Base-by-base conservation (phyloP, 2,797 vertebrate species). In the Liparis tanakae region DNA sequence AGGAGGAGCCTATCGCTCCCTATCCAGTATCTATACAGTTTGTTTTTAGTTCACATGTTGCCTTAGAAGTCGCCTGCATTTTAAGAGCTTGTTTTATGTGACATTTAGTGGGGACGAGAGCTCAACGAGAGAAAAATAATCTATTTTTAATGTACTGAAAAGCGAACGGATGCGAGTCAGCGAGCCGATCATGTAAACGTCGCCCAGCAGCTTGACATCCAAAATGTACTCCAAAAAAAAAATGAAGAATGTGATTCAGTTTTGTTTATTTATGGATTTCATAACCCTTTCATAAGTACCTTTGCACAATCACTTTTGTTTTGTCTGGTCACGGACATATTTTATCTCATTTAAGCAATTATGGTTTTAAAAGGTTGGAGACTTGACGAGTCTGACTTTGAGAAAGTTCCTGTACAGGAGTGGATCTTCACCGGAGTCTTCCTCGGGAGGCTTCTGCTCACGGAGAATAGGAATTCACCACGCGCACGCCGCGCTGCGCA, bases 41-140 rank as follows among this genome's bases (percentile, higher is more conserved):
- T 87, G 87, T 82, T 91, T 91, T 94, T 92, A 91, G 92, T 93
- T 94, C 94, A 95, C 95, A 90, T 91, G 93, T 92, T 94, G 95
- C 95, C 93, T 95, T 95, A 92, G 91, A 85, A 88, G 86, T 92
- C 84, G 91, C 90, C 92, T 93, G 92, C 88, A 90, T 93, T 91
- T 90, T 88, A 91, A 92, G 88, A 88, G 89, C 86, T 92, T 90
- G 85, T 90, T 91, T 88, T 87, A 87, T 84, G 87, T 90, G 79
- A 87, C 72, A 70, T 89, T 72, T 86, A 78, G 71, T 76, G 36
- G 70, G 67, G 68, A 63, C 69, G 75, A 74, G 82, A 43, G 53
- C 20, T 44, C 25, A 30, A 30, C 25, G 25, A 4, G 39, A 34
- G 53, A 84, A 71, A 67, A 39, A 54, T n/a, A 53, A 51, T 41